These are phyloP conservation scores for Drosophila longiperda DNA, from an alignment of 2,888 invertebrate genomes.

Conservation along the genomic window DNA sequence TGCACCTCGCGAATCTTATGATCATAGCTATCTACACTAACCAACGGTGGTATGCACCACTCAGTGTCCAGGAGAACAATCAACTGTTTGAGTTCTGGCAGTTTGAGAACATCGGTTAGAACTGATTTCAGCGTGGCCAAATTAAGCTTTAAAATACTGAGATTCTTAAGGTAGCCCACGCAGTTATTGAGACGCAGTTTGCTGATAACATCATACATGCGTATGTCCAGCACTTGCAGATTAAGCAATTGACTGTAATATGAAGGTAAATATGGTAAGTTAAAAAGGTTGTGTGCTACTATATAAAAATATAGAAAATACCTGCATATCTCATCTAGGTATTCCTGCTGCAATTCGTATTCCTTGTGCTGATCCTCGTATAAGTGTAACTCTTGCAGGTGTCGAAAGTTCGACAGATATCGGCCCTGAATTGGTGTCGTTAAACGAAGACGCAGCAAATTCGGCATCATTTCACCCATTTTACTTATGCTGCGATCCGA, in stretches of 20 bases:
- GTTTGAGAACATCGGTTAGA: conserved; percentile 61
- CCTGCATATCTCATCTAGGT: conserved; percentile 74
- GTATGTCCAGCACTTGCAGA: conserved; percentile 73
- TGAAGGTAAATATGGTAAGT: background rate
- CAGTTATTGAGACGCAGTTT: conserved; percentile 68
- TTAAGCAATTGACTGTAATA: conserved; percentile 56
- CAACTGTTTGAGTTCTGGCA: conserved; percentile 71
- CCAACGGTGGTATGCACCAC: conserved; percentile 55
- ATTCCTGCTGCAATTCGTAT: conserved; percentile 72
- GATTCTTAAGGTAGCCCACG: conserved; percentile 64
- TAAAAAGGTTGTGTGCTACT: too few species aligned
- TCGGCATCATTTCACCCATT: conserved; percentile 72
- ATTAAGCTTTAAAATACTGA: conserved; percentile 75
- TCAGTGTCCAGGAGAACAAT: conserved; percentile 76
- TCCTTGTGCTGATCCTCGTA: conserved; percentile 76
- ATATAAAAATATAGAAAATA: conserved; percentile 9
- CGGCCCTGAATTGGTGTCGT: conserved; percentile 75
- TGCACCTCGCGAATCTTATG: conserved; percentile 77
- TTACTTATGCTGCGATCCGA: conserved; percentile 66
- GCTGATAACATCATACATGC: conserved; percentile 71
- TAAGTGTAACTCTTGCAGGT: conserved; percentile 73
- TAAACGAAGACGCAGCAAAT: conserved; percentile 66
- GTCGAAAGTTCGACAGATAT: conserved; percentile 64
- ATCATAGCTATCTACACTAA: conserved; percentile 73
- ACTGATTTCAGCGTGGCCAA: conserved; percentile 74